Conservation (phyloP, 2,113 vertebrate genomes). For the Cebus imitator region DNA sequence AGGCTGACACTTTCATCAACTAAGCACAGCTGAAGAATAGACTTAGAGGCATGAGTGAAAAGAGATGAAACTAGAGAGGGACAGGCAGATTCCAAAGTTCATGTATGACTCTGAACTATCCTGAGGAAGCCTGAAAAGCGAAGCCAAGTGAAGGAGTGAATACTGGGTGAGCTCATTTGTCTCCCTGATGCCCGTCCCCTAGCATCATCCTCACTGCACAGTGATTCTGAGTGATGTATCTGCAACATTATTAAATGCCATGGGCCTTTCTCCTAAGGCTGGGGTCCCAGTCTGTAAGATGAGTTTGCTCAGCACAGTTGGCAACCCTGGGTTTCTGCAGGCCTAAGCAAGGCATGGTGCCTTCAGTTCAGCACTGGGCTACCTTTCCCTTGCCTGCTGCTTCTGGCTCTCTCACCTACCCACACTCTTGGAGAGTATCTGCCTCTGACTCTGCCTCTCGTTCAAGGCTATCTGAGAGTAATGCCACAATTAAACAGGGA, state of each 20-base stretch:
- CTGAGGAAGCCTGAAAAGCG: background rate
- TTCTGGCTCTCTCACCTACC: background rate
- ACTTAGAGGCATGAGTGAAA: too few relatives aligned
- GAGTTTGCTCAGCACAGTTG: accelerated
- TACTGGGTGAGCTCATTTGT: background rate
- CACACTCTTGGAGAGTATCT: accelerated
- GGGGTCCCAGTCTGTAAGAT: background rate
- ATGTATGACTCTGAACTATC: accelerated
- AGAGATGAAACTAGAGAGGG: background rate
- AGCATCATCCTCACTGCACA: background rate
- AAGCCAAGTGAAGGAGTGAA: background rate
- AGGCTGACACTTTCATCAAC: background rate
- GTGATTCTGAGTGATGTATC: background rate
- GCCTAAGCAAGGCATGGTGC: accelerated
- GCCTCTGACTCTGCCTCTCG: background rate
- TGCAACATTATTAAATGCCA: background rate
- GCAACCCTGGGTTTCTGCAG: background rate
- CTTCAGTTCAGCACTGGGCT: background rate
- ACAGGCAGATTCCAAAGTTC: background rate
- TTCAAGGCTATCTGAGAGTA: background rate
- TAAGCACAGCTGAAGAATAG: accelerated
- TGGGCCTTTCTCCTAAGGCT: background rate
- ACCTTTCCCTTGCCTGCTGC: background rate
- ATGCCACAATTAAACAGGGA: background rate
- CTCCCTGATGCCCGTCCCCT: background rate